Evolutionary conservation across 2,888 invertebrate species (phyloP).

Genomic region (Tribolium freemani): DNA sequence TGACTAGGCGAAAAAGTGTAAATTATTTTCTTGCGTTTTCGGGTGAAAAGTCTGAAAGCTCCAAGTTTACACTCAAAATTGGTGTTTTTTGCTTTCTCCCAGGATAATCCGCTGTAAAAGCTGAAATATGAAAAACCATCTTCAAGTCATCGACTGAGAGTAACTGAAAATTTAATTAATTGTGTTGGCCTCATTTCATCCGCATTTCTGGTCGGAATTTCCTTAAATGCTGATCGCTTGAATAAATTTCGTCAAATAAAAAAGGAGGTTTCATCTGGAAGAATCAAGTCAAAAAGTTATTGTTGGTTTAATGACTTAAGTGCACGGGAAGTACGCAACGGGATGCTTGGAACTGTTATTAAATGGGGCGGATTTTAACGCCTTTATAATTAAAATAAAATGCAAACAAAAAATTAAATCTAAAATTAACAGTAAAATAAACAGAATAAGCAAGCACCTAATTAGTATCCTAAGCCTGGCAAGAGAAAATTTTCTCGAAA

Average conservation of each 20-base stretch:
- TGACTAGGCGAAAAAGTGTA: no score
- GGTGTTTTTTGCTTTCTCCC: no score
- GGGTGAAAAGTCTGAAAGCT: no score
- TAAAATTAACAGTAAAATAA: no score
- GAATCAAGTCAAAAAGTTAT: conserved; percentile 24
- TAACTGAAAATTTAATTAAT: conserved; percentile 17
- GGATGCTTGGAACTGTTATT: not conserved
- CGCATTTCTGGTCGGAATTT: not conserved
- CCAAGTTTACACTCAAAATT: no score
- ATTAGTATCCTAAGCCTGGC: no score
- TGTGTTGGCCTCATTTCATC: not conserved
- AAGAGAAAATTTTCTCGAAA: no score
- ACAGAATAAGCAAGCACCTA: no score
- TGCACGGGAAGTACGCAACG: not conserved
- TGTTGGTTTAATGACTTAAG: conserved; percentile 22
- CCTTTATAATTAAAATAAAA: no score
- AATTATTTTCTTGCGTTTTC: no score
- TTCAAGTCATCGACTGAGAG: not conserved
- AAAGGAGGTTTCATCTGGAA: conserved; percentile 19
- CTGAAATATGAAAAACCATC: not conserved
- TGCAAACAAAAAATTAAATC: no score
- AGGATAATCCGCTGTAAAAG: not conserved
- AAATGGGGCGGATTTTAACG: not conserved
- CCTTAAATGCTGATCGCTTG: conserved; percentile 12
- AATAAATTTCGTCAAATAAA: conserved; percentile 20